Base-by-base conservation (phyloP, 2,797 vertebrate genomes). In the Bradypodion pumilum region DNA sequence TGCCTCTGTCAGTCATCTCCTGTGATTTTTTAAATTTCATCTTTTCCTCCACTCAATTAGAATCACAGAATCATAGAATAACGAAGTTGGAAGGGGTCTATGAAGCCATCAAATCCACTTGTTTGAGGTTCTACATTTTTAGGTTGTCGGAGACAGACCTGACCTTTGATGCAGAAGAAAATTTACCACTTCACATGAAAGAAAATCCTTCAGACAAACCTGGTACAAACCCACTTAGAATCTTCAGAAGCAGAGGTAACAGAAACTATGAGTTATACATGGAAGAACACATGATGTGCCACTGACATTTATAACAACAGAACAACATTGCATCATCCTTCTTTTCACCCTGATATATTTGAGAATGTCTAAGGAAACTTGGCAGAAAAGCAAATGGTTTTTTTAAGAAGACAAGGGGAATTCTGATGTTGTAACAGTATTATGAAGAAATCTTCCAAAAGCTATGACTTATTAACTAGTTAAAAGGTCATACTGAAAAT, bases 401-500 rank as follows among this genome's bases (percentile, higher is more conserved):
- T 5, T 10, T 7, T 40, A 5, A 42, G 25, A 2, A 12, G 37
- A n/a, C n/a, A 81, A 70, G 19, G 42, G 10, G 16, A 32, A 63
- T 60, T 60, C 60, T 81, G 25, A 70, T 49, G 52, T 37, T 66
- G 37, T 56, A 74, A 59, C 7, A 15, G 42, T 29, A 37, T 68
- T 46, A 81, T 13, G 6, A 66, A 42, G 6, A n/a, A 49, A 13
- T 37, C n/a, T 49, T 74, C 40, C 1, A 69, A 75, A 69, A 69
- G 4, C 29, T 35, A 8, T 52, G 52, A 91, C 72, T 87, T 86
- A 52, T 83, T 56, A 90, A 81, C 80, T 75, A 81, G 78, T 2
- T 0, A 80, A 84, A 7, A 42, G 40, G 88, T 83, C 85, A 90
- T 91, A 89, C 37, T 4, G 89, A 92, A 85, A 76, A 86, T 75